Evolutionary conservation across 35 echinoderm and acorn worm species (phyloP).

Genomic region (Apostichopus parvimensis): DNA sequence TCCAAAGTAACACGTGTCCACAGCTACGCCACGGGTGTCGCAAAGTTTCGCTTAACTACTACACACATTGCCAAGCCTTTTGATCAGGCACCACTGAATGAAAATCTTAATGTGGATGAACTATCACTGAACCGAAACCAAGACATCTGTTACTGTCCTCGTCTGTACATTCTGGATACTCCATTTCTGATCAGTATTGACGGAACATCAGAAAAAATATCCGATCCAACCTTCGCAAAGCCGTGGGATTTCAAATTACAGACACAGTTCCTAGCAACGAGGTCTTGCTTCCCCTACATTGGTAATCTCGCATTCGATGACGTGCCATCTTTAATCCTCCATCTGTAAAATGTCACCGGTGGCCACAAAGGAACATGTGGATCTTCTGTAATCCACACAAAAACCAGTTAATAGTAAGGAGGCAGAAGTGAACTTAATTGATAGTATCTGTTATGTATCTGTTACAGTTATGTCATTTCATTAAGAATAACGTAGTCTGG

Average conservation of each 20-base stretch:
- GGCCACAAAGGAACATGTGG: no score
- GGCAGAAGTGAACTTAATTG: no score
- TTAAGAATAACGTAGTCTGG: no score
- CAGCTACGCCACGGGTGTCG: slow-evolving; percentile 2
- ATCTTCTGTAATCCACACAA: no score
- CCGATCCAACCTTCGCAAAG: not conserved
- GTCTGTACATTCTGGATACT: not conserved
- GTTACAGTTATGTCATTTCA: no score
- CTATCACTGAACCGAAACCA: not conserved
- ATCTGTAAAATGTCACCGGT: not conserved
- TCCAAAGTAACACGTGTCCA: not conserved
- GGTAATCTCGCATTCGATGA: slow-evolving; percentile 4
- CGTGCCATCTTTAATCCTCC: not conserved
- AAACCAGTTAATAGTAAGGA: no score
- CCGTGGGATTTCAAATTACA: slow-evolving; percentile 21
- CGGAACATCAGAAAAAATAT: not conserved
- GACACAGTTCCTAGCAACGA: slow-evolving; percentile 20
- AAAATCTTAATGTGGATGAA: not conserved
- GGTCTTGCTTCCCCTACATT: slow-evolving; percentile 22
- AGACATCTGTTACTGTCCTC: slow-evolving; percentile 21
- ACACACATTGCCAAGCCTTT: not conserved
- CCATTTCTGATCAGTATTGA: slow-evolving; percentile 17
- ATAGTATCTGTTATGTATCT: no score
- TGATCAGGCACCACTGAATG: not conserved
- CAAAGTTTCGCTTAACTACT: not conserved